Percentiles rank a stretch among this genome's conserved stretches.
Conservation (phyloP, 2,797 vertebrate genomes). For the Poeciliopsis turneri region DNA sequence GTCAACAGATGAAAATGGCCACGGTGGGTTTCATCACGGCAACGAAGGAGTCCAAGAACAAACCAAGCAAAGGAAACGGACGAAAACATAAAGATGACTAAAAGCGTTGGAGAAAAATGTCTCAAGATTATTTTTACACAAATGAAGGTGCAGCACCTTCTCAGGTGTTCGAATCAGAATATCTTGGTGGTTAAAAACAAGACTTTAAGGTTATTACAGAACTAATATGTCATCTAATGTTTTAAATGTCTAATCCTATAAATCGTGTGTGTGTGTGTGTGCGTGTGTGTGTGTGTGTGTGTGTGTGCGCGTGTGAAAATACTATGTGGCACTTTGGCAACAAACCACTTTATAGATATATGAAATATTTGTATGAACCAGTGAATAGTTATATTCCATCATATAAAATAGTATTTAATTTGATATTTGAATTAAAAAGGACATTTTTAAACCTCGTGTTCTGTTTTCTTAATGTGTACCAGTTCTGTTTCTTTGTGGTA, state of each 20-base stretch:
- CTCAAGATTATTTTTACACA: not conserved
- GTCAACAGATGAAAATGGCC: constrained; percentile 60
- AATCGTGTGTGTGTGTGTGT: not conserved
- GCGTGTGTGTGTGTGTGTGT: too few species aligned
- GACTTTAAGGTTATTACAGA: not conserved
- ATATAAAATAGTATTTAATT: not conserved
- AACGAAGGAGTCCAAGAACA: constrained; percentile 62
- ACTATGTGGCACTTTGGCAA: not conserved
- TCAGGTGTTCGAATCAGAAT: not conserved
- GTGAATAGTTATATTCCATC: not conserved
- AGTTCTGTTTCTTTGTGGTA: not conserved
- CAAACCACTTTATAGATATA: not conserved
- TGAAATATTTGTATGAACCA: not conserved
- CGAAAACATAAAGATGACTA: constrained; percentile 79
- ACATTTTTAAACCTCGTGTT: not conserved
- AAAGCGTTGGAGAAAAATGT: not conserved
- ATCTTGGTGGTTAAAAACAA: not conserved
- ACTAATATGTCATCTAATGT: not conserved
- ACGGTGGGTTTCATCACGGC: constrained; percentile 34
- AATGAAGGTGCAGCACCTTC: not conserved
- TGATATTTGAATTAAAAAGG: not conserved
- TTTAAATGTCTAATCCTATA: not conserved
- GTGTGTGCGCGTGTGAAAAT: not conserved
- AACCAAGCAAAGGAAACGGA: constrained; percentile 81
- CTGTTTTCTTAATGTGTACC: not conserved